Percentiles rank a stretch among this genome's conserved stretches.
Evolutionary conservation across 1,140 invertebrate genomes (phyloP).

Genomic region (Zaprionus nigranus): DNA sequence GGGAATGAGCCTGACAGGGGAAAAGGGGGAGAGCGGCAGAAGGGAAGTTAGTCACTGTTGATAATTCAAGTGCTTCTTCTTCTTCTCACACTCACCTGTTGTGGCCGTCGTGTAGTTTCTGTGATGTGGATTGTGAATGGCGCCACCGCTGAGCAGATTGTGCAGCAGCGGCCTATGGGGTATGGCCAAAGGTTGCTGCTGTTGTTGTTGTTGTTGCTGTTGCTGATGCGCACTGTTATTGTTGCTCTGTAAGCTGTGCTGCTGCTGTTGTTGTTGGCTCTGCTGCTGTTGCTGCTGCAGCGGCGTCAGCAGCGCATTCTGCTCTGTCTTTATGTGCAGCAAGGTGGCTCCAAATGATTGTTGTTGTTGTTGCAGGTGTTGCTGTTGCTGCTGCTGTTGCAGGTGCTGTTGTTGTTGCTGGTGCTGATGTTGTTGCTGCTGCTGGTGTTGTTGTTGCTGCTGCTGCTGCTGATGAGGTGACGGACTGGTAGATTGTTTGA

Average conservation of each 20-base stretch:
- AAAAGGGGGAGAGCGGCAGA: slow-evolving; percentile 5
- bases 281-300: slow-evolving; percentile 72
- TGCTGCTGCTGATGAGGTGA: slow-evolving; percentile 70
- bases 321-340: slow-evolving; percentile 82
- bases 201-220: slow-evolving; percentile 60
- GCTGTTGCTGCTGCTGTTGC: slow-evolving; percentile 43
- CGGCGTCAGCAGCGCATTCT: slow-evolving; percentile 68
- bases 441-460: slow-evolving; percentile 68
- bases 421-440: slow-evolving; percentile 68
- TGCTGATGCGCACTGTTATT: slow-evolving; percentile 58
- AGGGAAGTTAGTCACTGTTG: slow-evolving; percentile 31
- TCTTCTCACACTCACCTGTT: slow-evolving; percentile 73
- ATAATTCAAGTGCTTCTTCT: background rate
- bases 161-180: slow-evolving; percentile 83
- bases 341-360: slow-evolving; percentile 64
- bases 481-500: slow-evolving; percentile 84
- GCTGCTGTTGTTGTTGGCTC: slow-evolving; percentile 70
- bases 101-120: slow-evolving; percentile 83
- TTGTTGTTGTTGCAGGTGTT: slow-evolving; percentile 35
- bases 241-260: slow-evolving; percentile 62
- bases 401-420: slow-evolving; percentile 68
- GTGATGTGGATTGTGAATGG: slow-evolving; percentile 84
- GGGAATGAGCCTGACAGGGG: slow-evolving; percentile 92
- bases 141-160: slow-evolving; percentile 81
- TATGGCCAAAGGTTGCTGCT: slow-evolving; percentile 76